Evolutionary conservation across 2,797 vertebrate genomes (phyloP).

Genomic region (Helicolenus hilgendorfi): DNA sequence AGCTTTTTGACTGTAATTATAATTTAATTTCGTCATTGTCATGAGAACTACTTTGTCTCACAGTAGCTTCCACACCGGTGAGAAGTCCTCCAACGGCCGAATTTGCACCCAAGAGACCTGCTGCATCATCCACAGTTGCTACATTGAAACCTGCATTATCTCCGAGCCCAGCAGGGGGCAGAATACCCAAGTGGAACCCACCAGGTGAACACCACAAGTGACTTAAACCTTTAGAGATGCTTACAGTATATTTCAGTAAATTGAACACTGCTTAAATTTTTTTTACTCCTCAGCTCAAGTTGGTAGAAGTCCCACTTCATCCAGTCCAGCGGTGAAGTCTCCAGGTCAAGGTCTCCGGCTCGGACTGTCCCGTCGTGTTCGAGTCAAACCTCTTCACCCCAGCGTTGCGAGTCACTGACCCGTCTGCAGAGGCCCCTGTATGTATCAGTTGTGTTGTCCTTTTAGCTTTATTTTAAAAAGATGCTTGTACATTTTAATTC

Average conservation of each 20-base stretch:
- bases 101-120: slow-evolving; percentile 47
- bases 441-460: background rate
- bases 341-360: slow-evolving; percentile 94
- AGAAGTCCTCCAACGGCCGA: slow-evolving; percentile 61
- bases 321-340: slow-evolving; percentile 83
- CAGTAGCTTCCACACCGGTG: slow-evolving; percentile 58
- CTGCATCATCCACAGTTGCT: slow-evolving; percentile 61
- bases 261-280: background rate
- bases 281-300: slow-evolving; percentile 82
- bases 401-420: slow-evolving; percentile 86
- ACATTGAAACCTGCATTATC: slow-evolving; percentile 70
- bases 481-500: slow-evolving; percentile 14
- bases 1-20: background rate
- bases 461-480: slow-evolving; percentile 3
- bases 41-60: background rate
- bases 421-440: background rate
- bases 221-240: background rate
- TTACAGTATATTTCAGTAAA: background rate
- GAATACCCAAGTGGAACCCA: slow-evolving; percentile 93
- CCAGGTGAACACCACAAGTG: slow-evolving; percentile 85
- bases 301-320: slow-evolving; percentile 81
- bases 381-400: slow-evolving; percentile 95
- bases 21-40: background rate
- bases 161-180: slow-evolving; percentile 87
- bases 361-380: slow-evolving; percentile 94